These are phyloP conservation scores for Sesamia inferens DNA, from an alignment of 2,888 invertebrate genomes.

Conservation along the genomic window DNA sequence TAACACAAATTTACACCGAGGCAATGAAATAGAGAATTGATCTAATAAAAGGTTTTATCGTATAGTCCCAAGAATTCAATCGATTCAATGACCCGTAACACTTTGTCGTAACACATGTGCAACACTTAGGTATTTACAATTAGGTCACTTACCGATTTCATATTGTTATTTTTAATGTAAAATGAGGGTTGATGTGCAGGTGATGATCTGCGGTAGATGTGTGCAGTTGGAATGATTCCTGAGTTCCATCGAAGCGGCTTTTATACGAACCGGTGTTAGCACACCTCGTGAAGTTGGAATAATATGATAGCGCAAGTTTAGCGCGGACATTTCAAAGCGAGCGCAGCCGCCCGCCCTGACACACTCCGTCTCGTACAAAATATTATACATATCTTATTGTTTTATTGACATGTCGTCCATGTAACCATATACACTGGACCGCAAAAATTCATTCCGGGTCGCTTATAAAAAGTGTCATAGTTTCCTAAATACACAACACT, in stretches of 20 bases:
- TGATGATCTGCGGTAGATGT: conserved; percentile 84
- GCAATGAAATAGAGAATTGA: neutral
- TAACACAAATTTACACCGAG: neutral
- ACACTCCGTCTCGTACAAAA: conserved; percentile 28
- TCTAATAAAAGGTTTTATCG: neutral
- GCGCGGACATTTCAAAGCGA: conserved; percentile 57
- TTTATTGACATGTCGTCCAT: conserved; percentile 16
- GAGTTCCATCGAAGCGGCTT: conserved; percentile 82
- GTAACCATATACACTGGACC: neutral
- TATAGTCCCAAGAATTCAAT: conserved; percentile 1
- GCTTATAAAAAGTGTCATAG: too few relatives aligned
- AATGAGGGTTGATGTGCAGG: conserved; percentile 67
- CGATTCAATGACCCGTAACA: conserved; percentile 25
- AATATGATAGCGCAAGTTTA: conserved; percentile 72
- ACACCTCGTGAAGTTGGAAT: conserved; percentile 86
- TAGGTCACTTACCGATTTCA: conserved; percentile 86
- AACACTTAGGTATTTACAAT: conserved; percentile 48
- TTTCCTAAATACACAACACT: too few relatives aligned
- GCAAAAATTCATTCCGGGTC: too few relatives aligned
- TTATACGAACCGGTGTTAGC: conserved; percentile 81
- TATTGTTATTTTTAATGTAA: conserved; percentile 68
- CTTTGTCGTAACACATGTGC: too few relatives aligned
- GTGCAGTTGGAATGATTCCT: conserved; percentile 88
- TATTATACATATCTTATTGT: neutral
- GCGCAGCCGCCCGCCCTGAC: conserved; percentile 72